phyloP scores from a whole-genome alignment of 2,888 invertebrate genomes.

The Coecobrya sp. region DNA sequence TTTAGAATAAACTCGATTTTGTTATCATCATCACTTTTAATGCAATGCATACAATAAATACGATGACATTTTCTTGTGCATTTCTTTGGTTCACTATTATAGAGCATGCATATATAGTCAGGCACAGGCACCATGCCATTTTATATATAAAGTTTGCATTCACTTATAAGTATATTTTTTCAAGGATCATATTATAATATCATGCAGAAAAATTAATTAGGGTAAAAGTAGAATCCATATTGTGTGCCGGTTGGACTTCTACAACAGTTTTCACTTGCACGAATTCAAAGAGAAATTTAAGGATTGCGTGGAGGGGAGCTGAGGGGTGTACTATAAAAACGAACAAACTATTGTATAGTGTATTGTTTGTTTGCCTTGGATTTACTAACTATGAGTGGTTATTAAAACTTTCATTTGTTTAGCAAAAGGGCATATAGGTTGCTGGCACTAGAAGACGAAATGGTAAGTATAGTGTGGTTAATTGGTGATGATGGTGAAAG shows the following conservation, averaged over 20 bases:
- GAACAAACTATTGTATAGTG: conserved; percentile 23
- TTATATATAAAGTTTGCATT: neutral
- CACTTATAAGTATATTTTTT: neutral
- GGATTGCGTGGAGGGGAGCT: neutral
- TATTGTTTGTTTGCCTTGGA: conserved; percentile 1
- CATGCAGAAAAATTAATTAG: conserved; percentile 59
- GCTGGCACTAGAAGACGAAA: neutral
- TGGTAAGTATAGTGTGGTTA: neutral
- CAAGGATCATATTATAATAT: neutral
- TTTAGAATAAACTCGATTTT: no score
- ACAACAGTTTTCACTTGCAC: conserved; percentile 67
- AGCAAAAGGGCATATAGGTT: neutral
- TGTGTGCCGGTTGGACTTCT: conserved; percentile 68
- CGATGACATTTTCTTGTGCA: neutral
- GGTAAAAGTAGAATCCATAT: conserved; percentile 42
- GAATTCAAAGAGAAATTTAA: neutral
- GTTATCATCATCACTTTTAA: no score
- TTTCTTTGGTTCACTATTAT: neutral
- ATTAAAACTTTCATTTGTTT: neutral
- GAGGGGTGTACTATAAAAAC: conserved; percentile 21
- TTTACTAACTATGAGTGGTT: neutral
- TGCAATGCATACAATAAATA: no score
- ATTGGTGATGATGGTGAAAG: neutral
- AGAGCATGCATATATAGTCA: neutral
- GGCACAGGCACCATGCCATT: neutral